phyloP scores from a whole-genome alignment of 2,888 invertebrate genomes.

The Lumbricus terrestris region DNA sequence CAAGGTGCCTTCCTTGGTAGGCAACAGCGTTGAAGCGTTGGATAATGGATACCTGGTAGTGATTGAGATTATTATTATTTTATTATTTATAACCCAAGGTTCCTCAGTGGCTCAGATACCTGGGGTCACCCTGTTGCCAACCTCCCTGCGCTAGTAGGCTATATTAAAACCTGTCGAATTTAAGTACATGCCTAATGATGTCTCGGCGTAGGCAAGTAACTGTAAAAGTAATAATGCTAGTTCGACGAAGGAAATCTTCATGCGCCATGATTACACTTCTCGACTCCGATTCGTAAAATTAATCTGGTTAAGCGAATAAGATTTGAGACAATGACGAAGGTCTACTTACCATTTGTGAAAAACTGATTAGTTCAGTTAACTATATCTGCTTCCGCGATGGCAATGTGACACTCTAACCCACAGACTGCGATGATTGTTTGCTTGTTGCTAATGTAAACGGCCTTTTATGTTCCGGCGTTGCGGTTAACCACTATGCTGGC shows the following conservation, averaged over 20 bases:
- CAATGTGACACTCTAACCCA: not conserved
- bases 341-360: not conserved
- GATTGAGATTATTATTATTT: too few relatives aligned
- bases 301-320: not conserved
- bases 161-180: too few relatives aligned
- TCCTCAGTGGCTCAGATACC: too few relatives aligned
- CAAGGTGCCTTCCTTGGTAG: too few relatives aligned
- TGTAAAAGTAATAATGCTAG: not conserved
- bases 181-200: too few relatives aligned
- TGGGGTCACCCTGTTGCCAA: too few relatives aligned
- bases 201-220: too few relatives aligned
- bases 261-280: not conserved
- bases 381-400: not conserved
- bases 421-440: not conserved
- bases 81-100: too few relatives aligned
- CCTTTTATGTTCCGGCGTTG: not conserved
- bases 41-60: too few relatives aligned
- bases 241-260: not conserved
- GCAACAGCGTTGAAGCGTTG: too few relatives aligned
- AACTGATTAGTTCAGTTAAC: not conserved
- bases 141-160: too few relatives aligned
- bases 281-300: not conserved
- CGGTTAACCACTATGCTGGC: not conserved
- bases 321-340: not conserved
- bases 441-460: not conserved